Percentiles rank a stretch among this genome's conserved stretches.
phyloP scores from a whole-genome alignment of 2,797 vertebrate species.

The Gorsachius magnificus region DNA sequence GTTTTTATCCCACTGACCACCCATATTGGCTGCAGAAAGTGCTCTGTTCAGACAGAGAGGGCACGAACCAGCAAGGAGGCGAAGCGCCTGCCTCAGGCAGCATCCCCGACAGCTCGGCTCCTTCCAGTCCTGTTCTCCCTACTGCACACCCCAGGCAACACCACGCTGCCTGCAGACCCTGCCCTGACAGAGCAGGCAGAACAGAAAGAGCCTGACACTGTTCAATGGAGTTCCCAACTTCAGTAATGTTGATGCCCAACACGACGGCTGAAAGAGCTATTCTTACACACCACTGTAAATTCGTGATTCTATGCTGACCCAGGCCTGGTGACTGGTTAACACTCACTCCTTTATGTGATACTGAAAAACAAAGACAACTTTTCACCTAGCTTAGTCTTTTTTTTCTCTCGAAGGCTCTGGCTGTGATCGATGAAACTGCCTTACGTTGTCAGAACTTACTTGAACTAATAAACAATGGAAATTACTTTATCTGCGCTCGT shows the following conservation, averaged over 20 bases:
- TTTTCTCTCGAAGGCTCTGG: neutral
- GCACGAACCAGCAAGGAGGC: neutral
- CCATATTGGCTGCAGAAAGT: neutral
- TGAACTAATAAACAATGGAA: slow-evolving; percentile 22
- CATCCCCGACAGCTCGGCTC: neutral
- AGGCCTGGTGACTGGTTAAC: neutral
- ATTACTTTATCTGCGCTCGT: neutral
- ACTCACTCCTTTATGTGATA: neutral
- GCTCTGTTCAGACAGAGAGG: neutral
- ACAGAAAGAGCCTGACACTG: neutral
- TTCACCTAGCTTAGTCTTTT: neutral
- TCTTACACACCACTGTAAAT: neutral
- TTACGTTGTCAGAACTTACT: slow-evolving; percentile 1
- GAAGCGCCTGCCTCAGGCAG: neutral
- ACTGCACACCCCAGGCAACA: neutral
- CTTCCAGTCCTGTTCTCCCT: neutral
- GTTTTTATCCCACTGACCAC: neutral
- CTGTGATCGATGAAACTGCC: neutral
- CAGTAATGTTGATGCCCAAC: rapidly evolving
- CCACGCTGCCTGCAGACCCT: neutral
- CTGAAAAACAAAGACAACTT: neutral
- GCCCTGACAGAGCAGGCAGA: neutral
- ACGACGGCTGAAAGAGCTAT: neutral
- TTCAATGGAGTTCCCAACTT: rapidly evolving
- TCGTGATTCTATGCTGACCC: neutral